A percentile compares a stretch with the other conserved stretches of the same genome.
Conservation (phyloP, 35 echinoderm and acorn worm genomes). For the Lytechinus variegatus region DNA sequence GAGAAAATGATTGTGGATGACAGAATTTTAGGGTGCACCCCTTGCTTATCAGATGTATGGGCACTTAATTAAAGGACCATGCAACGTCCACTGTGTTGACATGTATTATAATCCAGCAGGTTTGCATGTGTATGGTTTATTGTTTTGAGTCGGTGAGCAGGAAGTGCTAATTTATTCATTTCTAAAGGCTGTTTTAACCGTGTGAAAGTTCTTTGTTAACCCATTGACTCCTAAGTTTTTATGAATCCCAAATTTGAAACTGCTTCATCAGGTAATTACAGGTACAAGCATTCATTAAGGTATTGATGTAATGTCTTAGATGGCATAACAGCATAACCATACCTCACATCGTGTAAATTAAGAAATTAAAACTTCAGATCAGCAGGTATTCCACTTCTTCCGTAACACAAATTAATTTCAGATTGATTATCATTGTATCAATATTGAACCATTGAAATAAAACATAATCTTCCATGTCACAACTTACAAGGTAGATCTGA, state of each 20-base stretch:
- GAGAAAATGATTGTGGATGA: slow-evolving; percentile 44
- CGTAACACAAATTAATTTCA: not conserved
- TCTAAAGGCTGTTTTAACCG: not conserved
- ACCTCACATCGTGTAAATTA: no score
- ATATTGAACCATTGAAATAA: not conserved
- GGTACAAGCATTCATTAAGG: no score
- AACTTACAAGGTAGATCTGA: not conserved
- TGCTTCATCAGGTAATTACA: no score
- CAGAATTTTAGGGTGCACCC: slow-evolving; percentile 27
- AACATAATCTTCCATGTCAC: not conserved
- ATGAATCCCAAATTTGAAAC: no score
- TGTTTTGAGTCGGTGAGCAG: not conserved
- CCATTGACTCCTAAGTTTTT: no score
- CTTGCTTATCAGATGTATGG: slow-evolving; percentile 18
- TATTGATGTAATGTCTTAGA: no score
- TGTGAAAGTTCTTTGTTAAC: not conserved
- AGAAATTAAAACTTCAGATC: not conserved
- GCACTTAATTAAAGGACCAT: slow-evolving; percentile 28
- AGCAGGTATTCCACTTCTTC: not conserved
- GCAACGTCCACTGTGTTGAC: not conserved
- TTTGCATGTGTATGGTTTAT: not conserved
- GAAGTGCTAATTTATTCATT: not conserved
- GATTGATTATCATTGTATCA: not conserved
- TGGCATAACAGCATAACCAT: no score
- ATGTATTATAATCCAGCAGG: not conserved